Percentiles rank a stretch among this genome's conserved stretches.
Evolutionary conservation across 2,113 vertebrate species (phyloP).

Genomic region (Solenodon paradoxus): DNA sequence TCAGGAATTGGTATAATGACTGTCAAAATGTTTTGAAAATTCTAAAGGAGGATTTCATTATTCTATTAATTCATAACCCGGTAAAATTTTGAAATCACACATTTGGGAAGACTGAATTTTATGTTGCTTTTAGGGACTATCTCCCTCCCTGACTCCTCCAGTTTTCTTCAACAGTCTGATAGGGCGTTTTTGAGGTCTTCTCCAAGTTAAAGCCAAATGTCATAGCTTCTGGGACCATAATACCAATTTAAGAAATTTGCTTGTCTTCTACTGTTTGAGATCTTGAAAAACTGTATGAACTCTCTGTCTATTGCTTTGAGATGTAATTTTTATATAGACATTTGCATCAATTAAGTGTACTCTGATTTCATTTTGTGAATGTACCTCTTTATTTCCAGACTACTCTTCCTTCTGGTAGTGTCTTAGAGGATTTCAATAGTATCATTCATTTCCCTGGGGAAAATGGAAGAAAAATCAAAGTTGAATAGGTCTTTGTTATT

Average conservation of each 20-base stretch:
- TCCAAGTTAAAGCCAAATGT: neutral
- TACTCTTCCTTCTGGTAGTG: neutral
- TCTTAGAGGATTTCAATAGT: neutral
- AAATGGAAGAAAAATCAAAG: neutral
- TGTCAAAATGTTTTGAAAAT: slow-evolving; percentile 8
- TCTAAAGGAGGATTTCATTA: neutral
- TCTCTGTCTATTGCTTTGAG: neutral
- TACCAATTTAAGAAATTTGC: neutral
- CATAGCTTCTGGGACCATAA: neutral
- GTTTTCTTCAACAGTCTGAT: neutral
- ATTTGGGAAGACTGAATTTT: neutral
- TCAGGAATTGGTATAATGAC: neutral
- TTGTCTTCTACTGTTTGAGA: neutral
- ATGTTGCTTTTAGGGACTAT: neutral
- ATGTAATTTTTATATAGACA: neutral
- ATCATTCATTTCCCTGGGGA: neutral
- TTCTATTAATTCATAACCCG: neutral
- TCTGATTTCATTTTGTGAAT: neutral
- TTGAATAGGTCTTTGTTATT: neutral
- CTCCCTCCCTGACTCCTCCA: neutral
- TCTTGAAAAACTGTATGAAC: neutral
- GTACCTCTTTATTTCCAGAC: neutral
- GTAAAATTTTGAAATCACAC: neutral
- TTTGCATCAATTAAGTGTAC: neutral
- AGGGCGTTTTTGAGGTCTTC: neutral